phyloP scores from a whole-genome alignment of 2,113 vertebrate species.

The Clarias macrocephalus region DNA sequence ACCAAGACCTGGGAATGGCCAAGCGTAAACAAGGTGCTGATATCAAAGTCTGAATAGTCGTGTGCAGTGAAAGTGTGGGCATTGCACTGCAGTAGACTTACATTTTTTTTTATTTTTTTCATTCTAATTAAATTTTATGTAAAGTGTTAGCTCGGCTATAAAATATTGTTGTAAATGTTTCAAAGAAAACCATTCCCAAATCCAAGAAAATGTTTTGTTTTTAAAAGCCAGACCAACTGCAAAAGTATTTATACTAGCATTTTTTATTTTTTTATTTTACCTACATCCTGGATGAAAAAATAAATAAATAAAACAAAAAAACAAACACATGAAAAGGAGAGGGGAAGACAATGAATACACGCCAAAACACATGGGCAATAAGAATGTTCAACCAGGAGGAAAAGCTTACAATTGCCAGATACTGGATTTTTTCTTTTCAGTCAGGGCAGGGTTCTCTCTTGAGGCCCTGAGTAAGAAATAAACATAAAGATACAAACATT shows the following conservation, averaged over 20 bases:
- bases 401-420: conserved; percentile 98
- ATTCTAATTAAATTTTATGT: conserved; percentile 17
- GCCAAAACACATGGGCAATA: conserved; percentile 27
- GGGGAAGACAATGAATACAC: conserved; percentile 23
- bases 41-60: neutral
- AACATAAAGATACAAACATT: neutral
- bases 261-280: conserved; percentile 65
- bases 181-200: conserved; percentile 44
- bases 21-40: neutral
- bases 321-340: conserved; percentile 45
- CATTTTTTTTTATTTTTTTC: no score
- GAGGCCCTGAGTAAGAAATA: conserved; percentile 80
- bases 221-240: conserved; percentile 45
- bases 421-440: conserved; percentile 97
- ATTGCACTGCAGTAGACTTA: neutral
- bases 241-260: conserved; percentile 44
- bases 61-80: neutral
- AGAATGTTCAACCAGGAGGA: conserved; percentile 15
- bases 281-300: conserved; percentile 75
- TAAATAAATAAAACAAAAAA: conserved; percentile 53
- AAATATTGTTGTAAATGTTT: conserved; percentile 24
- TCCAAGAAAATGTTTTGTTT: conserved; percentile 55
- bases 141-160: conserved; percentile 15
- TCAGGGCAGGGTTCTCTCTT: conserved; percentile 88
- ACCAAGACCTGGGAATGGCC: conserved; percentile 43